Conservation (phyloP, 2,888 invertebrate genomes). For the Ectemnius cavifrons region DNA sequence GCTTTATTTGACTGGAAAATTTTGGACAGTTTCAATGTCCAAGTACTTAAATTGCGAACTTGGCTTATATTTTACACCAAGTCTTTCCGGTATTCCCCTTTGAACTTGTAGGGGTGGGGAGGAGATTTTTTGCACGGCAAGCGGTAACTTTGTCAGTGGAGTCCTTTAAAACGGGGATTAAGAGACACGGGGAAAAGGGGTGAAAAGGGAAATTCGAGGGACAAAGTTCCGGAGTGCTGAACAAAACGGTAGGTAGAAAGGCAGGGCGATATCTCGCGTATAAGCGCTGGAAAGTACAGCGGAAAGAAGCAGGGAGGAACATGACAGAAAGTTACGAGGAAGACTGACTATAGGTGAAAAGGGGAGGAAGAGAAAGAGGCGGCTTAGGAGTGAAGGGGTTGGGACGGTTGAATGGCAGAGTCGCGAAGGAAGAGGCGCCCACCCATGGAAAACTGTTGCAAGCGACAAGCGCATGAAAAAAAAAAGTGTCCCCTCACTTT, state of each 20-base stretch:
- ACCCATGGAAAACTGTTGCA: constrained; percentile 29
- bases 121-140: too few relatives aligned
- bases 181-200: too few relatives aligned
- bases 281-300: not conserved
- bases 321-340: constrained; percentile 2
- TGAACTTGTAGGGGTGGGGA: too few relatives aligned
- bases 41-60: not conserved
- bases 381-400: constrained; percentile 18
- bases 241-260: too few relatives aligned
- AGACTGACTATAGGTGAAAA: constrained; percentile 1
- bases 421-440: constrained; percentile 1
- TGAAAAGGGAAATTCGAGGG: too few relatives aligned
- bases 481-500: constrained; percentile 10
- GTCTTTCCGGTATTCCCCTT: not conserved
- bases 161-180: too few relatives aligned
- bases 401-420: constrained; percentile 6
- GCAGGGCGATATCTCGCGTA: not conserved
- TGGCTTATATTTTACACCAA: not conserved
- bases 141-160: too few relatives aligned
- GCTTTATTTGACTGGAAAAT: too few relatives aligned
- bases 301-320: not conserved
- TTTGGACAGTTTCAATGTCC: not conserved
- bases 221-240: too few relatives aligned
- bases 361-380: not conserved
- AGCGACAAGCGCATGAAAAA: constrained; percentile 26